Percentiles rank a stretch among this genome's conserved stretches.
Evolutionary conservation across 1,140 invertebrate genomes (phyloP).

Genomic region (Dryas iulia): DNA sequence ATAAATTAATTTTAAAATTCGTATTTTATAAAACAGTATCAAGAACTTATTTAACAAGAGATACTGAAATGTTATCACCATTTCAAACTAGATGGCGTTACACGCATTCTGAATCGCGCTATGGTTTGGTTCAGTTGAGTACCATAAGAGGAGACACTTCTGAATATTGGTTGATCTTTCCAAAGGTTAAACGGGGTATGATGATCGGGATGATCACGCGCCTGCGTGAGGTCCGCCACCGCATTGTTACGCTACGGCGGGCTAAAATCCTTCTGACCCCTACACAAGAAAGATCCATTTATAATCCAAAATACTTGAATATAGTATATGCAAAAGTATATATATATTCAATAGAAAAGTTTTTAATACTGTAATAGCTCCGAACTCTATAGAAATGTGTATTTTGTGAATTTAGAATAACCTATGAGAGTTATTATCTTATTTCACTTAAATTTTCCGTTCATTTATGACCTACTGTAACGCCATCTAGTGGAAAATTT

Average conservation of each 20-base stretch:
- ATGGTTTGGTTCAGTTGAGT: neutral
- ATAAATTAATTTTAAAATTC: too few species aligned
- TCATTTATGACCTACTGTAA: neutral
- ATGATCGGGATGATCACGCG: slow-evolving; percentile 63
- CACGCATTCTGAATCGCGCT: neutral
- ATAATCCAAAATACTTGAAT: too few species aligned
- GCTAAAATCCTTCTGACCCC: slow-evolving; percentile 65
- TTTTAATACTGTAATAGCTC: too few species aligned
- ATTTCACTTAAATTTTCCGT: neutral
- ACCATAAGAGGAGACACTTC: neutral
- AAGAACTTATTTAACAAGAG: neutral
- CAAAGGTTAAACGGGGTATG: slow-evolving; percentile 67
- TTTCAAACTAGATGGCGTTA: neutral
- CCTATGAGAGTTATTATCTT: too few species aligned
- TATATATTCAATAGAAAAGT: too few species aligned
- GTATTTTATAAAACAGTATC: too few species aligned
- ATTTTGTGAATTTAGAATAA: too few species aligned
- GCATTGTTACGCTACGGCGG: slow-evolving; percentile 68
- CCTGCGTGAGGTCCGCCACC: slow-evolving; percentile 64
- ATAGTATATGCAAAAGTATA: too few species aligned
- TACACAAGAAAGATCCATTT: slow-evolving; percentile 15
- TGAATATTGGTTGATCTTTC: slow-evolving; percentile 47
- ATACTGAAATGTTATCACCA: neutral
- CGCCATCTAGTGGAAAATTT: neutral
- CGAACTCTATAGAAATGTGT: too few species aligned